phyloP scores from a whole-genome alignment of 2,797 vertebrate genomes.

The Serranus cabrilla region DNA sequence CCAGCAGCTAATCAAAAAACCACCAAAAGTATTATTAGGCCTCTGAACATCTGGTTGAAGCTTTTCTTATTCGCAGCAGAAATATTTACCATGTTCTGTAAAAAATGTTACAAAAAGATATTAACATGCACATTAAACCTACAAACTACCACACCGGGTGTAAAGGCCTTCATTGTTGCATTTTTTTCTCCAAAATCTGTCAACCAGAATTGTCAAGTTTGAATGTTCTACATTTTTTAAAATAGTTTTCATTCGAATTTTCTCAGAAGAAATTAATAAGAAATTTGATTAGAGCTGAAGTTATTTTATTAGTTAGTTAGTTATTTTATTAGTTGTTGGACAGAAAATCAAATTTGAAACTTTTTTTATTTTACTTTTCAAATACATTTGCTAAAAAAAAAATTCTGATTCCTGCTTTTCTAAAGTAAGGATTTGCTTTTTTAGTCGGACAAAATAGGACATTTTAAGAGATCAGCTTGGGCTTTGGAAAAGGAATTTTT shows the following conservation, averaged over 20 bases:
- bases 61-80: too few relatives aligned
- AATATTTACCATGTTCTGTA: too few relatives aligned
- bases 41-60: neutral
- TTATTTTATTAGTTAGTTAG: neutral
- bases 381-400: neutral
- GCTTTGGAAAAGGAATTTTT: neutral
- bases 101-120: too few relatives aligned
- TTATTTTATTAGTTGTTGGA: neutral
- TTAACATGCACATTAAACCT: too few relatives aligned
- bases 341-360: neutral
- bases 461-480: neutral
- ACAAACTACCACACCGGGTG: neutral
- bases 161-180: neutral
- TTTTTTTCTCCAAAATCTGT: neutral
- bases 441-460: neutral
- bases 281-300: neutral
- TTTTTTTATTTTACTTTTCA: neutral
- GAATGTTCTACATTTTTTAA: neutral
- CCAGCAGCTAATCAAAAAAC: neutral
- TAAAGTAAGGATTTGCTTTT: neutral
- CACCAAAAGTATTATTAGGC: neutral
- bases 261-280: too few relatives aligned
- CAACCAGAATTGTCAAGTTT: neutral
- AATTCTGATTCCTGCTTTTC: neutral
- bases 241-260: too few relatives aligned